Conservation (phyloP, 2,888 invertebrate genomes). For the Aphodius sticticus region DNA sequence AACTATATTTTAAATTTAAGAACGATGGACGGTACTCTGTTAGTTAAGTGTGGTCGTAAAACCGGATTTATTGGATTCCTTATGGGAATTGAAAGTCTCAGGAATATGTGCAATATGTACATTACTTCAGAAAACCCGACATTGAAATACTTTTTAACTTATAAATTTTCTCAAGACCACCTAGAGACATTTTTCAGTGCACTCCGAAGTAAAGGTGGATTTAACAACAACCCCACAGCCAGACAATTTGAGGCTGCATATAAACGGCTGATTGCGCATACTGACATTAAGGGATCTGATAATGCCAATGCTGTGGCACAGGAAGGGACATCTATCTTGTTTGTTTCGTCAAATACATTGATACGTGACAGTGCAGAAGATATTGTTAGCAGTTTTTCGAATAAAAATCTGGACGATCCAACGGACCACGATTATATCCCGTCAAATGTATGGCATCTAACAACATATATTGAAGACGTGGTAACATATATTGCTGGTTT, state of each 20-base stretch:
- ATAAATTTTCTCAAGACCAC: slow-evolving; percentile 43
- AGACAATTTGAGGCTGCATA: slow-evolving; percentile 38
- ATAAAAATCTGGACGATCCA: not conserved
- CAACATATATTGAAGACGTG: slow-evolving; percentile 7
- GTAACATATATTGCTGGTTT: slow-evolving; percentile 21
- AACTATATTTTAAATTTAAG: slow-evolving; percentile 36
- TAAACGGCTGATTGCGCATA: not conserved
- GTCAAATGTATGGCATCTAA: too few relatives aligned
- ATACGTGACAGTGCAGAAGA: slow-evolving; percentile 6
- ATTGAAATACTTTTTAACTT: slow-evolving; percentile 35
- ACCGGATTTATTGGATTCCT: slow-evolving; percentile 43
- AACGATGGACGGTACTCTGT: slow-evolving; percentile 34
- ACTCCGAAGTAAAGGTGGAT: slow-evolving; percentile 41
- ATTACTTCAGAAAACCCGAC: slow-evolving; percentile 27
- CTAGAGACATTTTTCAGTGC: slow-evolving; percentile 43
- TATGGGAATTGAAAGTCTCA: slow-evolving; percentile 33
- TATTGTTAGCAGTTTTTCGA: not conserved
- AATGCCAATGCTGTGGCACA: slow-evolving; percentile 14
- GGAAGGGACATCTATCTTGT: not conserved
- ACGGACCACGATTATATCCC: slow-evolving; percentile 5
- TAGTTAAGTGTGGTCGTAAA: slow-evolving; percentile 37
- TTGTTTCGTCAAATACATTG: not conserved
- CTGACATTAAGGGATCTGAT: not conserved
- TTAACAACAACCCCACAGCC: slow-evolving; percentile 45
- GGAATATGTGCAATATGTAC: not conserved